Conservation (phyloP, 2,888 invertebrate species). For the Idaea dimidiata region DNA sequence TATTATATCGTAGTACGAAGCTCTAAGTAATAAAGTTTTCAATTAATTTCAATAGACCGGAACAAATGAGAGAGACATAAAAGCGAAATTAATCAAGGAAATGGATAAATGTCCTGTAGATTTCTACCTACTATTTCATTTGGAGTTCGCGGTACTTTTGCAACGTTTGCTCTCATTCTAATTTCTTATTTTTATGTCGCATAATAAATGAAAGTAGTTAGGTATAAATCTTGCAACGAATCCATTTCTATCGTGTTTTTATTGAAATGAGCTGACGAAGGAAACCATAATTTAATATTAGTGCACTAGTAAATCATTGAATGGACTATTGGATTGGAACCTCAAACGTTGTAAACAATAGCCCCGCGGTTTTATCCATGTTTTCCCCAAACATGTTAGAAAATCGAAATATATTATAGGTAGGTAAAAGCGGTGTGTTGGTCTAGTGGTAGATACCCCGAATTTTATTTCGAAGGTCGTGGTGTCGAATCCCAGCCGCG, state of each 20-base stretch:
- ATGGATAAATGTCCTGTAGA: constrained; percentile 31
- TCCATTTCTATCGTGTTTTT: background rate
- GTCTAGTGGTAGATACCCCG: no score
- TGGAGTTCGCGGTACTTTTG: background rate
- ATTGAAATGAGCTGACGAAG: background rate
- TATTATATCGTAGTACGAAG: constrained; percentile 7
- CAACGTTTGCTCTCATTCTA: background rate
- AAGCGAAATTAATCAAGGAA: constrained; percentile 39
- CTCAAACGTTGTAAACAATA: no score
- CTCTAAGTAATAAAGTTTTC: constrained; percentile 18
- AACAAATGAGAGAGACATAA: constrained; percentile 27
- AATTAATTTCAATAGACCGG: constrained; percentile 29
- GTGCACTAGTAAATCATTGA: background rate
- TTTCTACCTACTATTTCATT: constrained; percentile 3
- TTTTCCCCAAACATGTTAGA: no score
- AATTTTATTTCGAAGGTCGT: no score
- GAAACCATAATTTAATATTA: background rate
- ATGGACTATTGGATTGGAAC: background rate
- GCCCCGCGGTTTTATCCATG: no score
- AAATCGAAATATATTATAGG: no score
- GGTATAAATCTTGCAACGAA: background rate
- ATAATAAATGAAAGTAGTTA: background rate
- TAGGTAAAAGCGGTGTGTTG: no score
- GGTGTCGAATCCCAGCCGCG: no score
- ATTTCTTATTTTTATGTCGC: background rate